Percentiles rank a stretch among this genome's conserved stretches.
These are phyloP conservation scores for Okapia johnstoni DNA, from an alignment of 2,113 vertebrate species.

Conservation along the genomic window DNA sequence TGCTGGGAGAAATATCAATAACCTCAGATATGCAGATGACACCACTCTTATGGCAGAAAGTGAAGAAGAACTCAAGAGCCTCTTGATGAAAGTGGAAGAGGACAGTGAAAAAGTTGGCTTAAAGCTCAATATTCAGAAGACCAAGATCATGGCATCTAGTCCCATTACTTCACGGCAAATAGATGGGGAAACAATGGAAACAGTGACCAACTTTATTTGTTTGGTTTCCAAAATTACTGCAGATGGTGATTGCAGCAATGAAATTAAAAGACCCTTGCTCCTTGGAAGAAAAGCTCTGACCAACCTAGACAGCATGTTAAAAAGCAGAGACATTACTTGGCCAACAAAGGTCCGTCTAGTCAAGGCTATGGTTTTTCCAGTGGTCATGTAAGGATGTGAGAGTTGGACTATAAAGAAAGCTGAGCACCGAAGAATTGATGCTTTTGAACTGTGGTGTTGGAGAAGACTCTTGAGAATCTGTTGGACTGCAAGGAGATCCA, in stretches of 20 bases:
- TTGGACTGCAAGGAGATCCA: neutral
- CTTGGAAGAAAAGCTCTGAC: neutral
- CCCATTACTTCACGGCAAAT: neutral
- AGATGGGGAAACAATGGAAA: neutral
- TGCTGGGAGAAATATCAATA: neutral
- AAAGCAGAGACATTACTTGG: neutral
- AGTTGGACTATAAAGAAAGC: neutral
- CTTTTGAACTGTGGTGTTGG: neutral
- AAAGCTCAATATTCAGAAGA: neutral
- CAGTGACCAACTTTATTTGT: neutral
- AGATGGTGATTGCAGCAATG: neutral
- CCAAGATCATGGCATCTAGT: neutral
- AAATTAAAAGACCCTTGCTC: neutral
- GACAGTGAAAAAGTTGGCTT: neutral
- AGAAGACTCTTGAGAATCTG: neutral
- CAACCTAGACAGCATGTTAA: neutral
- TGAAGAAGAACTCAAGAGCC: neutral
- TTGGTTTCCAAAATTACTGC: neutral
- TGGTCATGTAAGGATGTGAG: neutral
- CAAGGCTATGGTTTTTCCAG: neutral
- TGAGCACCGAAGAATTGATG: neutral
- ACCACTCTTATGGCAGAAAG: neutral
- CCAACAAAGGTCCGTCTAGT: neutral
- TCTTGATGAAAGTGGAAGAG: neutral
- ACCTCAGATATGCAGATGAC: neutral